phyloP scores from a whole-genome alignment of 2,888 invertebrate species.

The Mythimna loreyi region DNA sequence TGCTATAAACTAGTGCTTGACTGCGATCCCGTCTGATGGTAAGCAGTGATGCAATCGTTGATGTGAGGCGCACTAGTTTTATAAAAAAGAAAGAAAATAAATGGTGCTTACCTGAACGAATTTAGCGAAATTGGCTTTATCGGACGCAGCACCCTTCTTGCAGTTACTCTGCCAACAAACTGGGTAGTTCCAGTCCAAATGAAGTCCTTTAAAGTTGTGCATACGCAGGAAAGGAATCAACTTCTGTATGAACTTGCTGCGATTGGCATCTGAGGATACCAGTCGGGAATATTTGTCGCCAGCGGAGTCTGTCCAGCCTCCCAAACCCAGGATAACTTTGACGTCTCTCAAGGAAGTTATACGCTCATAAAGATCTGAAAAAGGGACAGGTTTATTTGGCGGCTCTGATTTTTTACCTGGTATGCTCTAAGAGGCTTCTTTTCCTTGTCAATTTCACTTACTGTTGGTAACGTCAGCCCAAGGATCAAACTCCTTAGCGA shows the following conservation, averaged over 20 bases:
- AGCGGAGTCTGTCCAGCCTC: constrained; percentile 98
- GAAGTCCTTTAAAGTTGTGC: constrained; percentile 96
- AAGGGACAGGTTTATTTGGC: constrained; percentile 14
- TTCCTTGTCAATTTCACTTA: constrained; percentile 79
- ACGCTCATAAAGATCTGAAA: constrained; percentile 95
- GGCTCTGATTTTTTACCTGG: neutral
- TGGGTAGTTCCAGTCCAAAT: constrained; percentile 98
- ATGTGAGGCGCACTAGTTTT: too few relatives aligned
- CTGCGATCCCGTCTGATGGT: too few relatives aligned
- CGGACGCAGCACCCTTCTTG: constrained; percentile 94
- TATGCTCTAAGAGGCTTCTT: neutral
- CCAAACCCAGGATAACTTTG: constrained; percentile 94
- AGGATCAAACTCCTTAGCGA: constrained; percentile 95
- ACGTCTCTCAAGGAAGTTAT: constrained; percentile 93
- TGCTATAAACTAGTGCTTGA: too few relatives aligned
- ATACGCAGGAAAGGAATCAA: constrained; percentile 93
- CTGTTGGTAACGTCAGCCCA: constrained; percentile 97
- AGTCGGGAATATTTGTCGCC: constrained; percentile 96
- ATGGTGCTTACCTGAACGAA: constrained; percentile 91
- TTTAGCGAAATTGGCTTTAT: constrained; percentile 94
- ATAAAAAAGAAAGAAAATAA: neutral
- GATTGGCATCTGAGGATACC: constrained; percentile 92
- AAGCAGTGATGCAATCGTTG: too few relatives aligned
- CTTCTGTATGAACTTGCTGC: constrained; percentile 93
- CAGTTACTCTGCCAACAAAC: constrained; percentile 98